phyloP scores from a whole-genome alignment of 2,113 vertebrate genomes.

The Equus quagga region DNA sequence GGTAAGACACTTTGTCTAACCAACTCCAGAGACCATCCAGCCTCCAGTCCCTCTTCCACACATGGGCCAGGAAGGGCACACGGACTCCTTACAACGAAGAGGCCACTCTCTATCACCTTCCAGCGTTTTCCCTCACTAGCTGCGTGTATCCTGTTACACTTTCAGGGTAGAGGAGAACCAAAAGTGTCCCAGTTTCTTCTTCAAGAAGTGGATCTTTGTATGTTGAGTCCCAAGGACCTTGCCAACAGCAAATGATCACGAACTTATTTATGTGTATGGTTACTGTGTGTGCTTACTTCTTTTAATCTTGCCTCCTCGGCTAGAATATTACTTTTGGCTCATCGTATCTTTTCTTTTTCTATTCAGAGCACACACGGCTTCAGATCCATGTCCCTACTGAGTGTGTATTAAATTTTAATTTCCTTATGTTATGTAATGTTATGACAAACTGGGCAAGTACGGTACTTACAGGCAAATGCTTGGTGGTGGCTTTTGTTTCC shows the following conservation, averaged over 20 bases:
- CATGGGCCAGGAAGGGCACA: background rate
- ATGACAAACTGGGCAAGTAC: background rate
- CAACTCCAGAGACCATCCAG: background rate
- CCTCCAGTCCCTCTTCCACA: background rate
- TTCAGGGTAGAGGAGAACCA: background rate
- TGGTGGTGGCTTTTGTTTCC: background rate
- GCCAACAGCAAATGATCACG: background rate
- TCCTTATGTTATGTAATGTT: background rate
- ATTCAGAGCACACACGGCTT: background rate
- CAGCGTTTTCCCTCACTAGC: background rate
- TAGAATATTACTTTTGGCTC: background rate
- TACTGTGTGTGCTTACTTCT: background rate
- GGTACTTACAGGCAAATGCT: background rate
- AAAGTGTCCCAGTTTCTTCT: constrained; percentile 36
- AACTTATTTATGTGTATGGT: background rate
- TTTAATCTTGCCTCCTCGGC: background rate
- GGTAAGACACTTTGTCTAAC: background rate
- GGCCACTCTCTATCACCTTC: background rate
- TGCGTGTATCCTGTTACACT: background rate
- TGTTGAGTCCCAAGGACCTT: background rate
- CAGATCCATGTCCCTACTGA: background rate
- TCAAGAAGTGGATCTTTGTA: background rate
- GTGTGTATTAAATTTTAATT: background rate
- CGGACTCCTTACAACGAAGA: background rate
- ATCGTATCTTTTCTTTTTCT: background rate